Conservation (phyloP, 2,113 vertebrate species). For the Edolisoma coerulescens region DNA sequence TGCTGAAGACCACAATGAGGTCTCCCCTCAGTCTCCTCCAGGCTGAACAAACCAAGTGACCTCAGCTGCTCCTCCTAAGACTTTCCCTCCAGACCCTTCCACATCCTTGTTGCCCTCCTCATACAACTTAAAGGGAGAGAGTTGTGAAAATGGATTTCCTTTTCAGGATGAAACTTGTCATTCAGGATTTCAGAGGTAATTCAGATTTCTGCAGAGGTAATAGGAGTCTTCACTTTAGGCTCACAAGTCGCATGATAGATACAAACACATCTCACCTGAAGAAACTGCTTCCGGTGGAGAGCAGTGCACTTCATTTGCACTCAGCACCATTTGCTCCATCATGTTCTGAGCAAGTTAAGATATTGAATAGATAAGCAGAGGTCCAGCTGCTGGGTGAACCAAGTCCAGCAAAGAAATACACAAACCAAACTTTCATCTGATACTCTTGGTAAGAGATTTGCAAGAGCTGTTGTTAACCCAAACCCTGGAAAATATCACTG, state of each 20-base stretch:
- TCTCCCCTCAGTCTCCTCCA: neutral
- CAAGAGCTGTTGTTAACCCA: neutral
- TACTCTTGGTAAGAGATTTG: neutral
- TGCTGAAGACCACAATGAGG: neutral
- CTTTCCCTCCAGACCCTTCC: neutral
- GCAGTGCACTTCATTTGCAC: neutral
- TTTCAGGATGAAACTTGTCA: neutral
- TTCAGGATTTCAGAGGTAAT: neutral
- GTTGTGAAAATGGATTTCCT: neutral
- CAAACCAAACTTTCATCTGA: neutral
- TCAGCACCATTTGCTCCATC: neutral
- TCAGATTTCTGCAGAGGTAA: neutral
- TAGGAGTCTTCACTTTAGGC: neutral
- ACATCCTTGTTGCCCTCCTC: neutral
- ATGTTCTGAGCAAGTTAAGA: neutral
- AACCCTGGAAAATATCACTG: neutral
- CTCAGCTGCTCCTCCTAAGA: neutral
- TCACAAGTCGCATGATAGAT: neutral
- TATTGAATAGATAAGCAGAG: neutral
- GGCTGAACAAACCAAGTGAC: neutral
- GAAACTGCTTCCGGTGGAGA: neutral
- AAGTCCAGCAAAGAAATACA: neutral
- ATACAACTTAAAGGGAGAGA: neutral
- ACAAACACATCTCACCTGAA: neutral
- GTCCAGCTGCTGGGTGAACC: neutral